phyloP scores from a whole-genome alignment of 2,888 invertebrate genomes.

The Rhagonycha fulva region DNA sequence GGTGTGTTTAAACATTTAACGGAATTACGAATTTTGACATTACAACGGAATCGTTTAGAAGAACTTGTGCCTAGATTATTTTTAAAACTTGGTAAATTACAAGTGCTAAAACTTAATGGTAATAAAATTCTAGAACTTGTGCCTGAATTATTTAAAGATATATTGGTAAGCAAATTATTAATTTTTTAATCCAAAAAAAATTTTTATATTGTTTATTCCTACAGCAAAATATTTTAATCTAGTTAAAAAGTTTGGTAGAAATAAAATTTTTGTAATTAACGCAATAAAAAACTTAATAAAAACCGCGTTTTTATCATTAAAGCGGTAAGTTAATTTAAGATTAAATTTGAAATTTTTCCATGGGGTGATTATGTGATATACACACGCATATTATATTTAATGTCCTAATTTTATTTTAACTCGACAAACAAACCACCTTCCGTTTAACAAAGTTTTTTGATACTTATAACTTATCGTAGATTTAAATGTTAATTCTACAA shows the following conservation, averaged over 20 bases:
- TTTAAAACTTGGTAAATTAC: conserved; percentile 72
- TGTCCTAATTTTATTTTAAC: neutral
- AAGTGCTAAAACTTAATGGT: conserved; percentile 73
- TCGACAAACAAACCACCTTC: neutral
- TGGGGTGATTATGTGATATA: neutral
- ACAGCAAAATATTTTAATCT: neutral
- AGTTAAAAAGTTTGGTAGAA: neutral
- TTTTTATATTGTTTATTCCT: neutral
- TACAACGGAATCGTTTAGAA: conserved; percentile 70
- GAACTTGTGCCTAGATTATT: conserved; percentile 74
- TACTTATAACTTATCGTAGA: neutral
- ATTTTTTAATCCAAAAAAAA: neutral
- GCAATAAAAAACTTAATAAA: neutral
- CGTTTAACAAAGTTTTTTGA: neutral
- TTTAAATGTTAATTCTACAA: neutral
- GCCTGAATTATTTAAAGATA: conserved; percentile 79
- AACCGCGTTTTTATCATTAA: neutral
- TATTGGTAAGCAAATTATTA: conserved; percentile 56
- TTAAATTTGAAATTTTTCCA: neutral
- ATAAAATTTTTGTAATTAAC: neutral
- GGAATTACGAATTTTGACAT: conserved; percentile 67
- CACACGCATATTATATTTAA: neutral
- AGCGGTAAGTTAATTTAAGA: neutral
- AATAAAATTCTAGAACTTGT: conserved; percentile 75
- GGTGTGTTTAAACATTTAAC: conserved; percentile 76